Conservation (phyloP, 2,888 invertebrate genomes). For the Nymphalis c-album region DNA sequence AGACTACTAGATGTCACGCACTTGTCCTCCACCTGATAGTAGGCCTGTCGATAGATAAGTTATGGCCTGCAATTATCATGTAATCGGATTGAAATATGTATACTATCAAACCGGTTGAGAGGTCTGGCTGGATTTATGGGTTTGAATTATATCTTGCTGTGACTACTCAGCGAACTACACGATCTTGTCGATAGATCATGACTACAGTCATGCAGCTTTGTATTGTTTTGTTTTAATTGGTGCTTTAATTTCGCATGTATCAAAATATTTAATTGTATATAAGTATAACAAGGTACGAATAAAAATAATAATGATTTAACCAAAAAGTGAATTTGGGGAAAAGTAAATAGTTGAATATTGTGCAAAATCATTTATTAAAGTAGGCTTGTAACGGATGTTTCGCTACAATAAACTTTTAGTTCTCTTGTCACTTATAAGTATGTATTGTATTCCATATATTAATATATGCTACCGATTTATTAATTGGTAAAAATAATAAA, state of each 20-base stretch:
- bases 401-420: too few species aligned
- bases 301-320: neutral
- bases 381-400: too few species aligned
- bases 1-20: constrained; percentile 70
- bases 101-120: constrained; percentile 31
- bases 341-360: neutral
- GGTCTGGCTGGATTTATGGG: constrained; percentile 33
- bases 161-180: constrained; percentile 8
- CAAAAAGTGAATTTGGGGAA: neutral
- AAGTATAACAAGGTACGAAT: too few species aligned
- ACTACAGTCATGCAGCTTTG: neutral
- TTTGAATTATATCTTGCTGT: constrained; percentile 31
- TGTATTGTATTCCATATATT: too few species aligned
- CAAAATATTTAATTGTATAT: too few species aligned
- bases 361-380: neutral
- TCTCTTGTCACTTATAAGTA: too few species aligned
- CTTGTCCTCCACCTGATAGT: constrained; percentile 46
- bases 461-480: too few species aligned
- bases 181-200: neutral
- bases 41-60: constrained; percentile 39
- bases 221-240: too few species aligned
- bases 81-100: constrained; percentile 38
- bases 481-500: neutral
- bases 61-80: constrained; percentile 40
- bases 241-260: too few species aligned